phyloP scores from a whole-genome alignment of 92 coral and sea anemone species.

The Blastomussa wellsi region DNA sequence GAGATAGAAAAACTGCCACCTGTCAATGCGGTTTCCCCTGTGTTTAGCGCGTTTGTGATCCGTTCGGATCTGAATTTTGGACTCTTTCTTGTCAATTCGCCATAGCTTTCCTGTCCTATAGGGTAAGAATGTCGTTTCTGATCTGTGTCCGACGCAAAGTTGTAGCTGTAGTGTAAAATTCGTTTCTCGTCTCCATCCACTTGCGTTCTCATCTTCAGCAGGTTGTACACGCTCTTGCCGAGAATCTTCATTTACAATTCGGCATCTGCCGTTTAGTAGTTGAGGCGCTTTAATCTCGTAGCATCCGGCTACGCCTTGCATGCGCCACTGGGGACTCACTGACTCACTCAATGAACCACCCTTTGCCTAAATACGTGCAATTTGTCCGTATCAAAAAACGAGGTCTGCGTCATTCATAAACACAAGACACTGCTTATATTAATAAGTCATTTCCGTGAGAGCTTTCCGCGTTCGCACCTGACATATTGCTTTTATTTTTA shows the following conservation, averaged over 20 bases:
- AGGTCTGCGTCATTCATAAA: background rate
- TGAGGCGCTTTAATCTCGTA: background rate
- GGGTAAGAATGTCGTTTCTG: background rate
- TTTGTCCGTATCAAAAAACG: background rate
- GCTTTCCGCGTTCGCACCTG: conserved; percentile 15
- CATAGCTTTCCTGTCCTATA: background rate
- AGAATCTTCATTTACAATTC: conserved; percentile 16
- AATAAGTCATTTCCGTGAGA: background rate
- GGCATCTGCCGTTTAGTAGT: background rate
- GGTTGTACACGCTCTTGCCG: conserved; percentile 23
- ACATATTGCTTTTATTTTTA: conserved; percentile 15
- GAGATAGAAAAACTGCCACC: background rate
- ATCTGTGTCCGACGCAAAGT: conserved; percentile 24
- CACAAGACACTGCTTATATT: background rate
- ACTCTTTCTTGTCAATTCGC: background rate
- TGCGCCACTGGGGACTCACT: background rate
- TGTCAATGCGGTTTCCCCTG: background rate
- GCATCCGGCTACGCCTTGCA: too few relatives aligned
- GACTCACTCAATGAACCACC: background rate
- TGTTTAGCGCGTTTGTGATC: background rate
- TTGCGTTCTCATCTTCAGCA: conserved; percentile 12
- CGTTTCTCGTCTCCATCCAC: conserved; percentile 44
- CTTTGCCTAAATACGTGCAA: background rate
- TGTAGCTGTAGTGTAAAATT: conserved; percentile 75
- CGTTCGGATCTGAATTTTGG: background rate